Evolutionary conservation across 2,113 vertebrate genomes (phyloP).

Genomic region (Sinocyclocheilus rhinocerous): DNA sequence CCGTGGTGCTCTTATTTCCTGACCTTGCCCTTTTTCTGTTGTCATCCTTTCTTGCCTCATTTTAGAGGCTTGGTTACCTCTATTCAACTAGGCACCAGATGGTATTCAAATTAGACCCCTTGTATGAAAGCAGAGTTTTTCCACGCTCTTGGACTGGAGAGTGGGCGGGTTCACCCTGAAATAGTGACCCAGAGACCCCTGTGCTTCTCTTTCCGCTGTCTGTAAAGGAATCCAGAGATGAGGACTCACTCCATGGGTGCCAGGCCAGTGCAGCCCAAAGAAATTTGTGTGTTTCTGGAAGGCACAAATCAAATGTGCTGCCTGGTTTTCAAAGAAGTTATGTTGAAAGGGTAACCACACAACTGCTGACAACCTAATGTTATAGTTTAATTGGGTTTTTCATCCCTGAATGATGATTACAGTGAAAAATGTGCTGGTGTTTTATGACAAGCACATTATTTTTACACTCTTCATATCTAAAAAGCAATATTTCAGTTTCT

Average conservation of each 20-base stretch:
- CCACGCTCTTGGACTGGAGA: constrained; percentile 11
- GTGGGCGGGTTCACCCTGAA: constrained; percentile 36
- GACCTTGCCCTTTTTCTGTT: constrained; percentile 42
- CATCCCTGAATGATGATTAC: background rate
- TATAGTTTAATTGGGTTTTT: background rate
- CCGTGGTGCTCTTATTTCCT: constrained; percentile 1
- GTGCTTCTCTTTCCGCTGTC: constrained; percentile 21
- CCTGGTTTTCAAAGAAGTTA: background rate
- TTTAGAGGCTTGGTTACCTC: constrained; percentile 38
- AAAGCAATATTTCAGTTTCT: background rate
- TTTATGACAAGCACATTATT: background rate
- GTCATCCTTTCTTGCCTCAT: constrained; percentile 16
- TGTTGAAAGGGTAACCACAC: constrained; percentile 7
- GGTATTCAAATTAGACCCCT: constrained; percentile 48
- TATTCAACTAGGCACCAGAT: constrained; percentile 45
- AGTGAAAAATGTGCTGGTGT: background rate
- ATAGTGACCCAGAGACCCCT: constrained; percentile 32
- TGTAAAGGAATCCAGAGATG: constrained; percentile 35
- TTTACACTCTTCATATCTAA: background rate
- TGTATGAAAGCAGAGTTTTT: constrained; percentile 40
- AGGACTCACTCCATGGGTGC: background rate
- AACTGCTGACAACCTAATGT: background rate
- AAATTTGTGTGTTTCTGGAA: background rate
- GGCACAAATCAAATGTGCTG: background rate
- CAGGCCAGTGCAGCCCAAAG: background rate